Percentiles rank a stretch among this genome's conserved stretches.
phyloP scores from a whole-genome alignment of 1,140 invertebrate species.

The Trichonephila clavata region DNA sequence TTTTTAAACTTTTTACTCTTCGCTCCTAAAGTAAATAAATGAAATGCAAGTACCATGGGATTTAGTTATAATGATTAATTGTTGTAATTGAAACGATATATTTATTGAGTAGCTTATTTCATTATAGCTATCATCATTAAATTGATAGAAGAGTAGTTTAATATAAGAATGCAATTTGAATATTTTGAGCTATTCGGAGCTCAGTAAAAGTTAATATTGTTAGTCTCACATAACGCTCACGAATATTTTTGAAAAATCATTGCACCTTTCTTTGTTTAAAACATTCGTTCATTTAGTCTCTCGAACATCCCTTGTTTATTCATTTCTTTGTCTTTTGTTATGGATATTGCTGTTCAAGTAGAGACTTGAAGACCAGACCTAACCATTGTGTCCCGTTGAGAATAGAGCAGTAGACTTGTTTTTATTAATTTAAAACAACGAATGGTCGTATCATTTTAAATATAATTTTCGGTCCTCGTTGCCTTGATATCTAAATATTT shows the following conservation, averaged over 20 bases:
- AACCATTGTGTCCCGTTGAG: conserved; percentile 6
- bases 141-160: conserved; percentile 38
- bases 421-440: conserved; percentile 24
- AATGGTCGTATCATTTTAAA: conserved; percentile 23
- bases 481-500: too few species aligned
- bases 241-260: conserved; percentile 73
- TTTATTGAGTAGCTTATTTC: not conserved
- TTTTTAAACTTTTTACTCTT: not conserved
- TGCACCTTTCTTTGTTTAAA: conserved; percentile 44
- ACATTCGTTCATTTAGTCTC: not conserved
- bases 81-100: not conserved
- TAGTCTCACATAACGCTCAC: conserved; percentile 36
- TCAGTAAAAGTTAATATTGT: conserved; percentile 48
- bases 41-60: not conserved
- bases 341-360: conserved; percentile 25
- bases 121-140: not conserved
- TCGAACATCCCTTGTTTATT: conserved; percentile 51
- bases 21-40: not conserved
- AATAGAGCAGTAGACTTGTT: conserved; percentile 4
- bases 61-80: not conserved
- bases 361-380: conserved; percentile 34
- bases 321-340: conserved; percentile 66
- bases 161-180: conserved; percentile 57
- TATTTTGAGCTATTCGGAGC: conserved; percentile 34
- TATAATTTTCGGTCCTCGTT: not conserved